Conservation (phyloP, 2,888 invertebrate genomes). For the Hylaea fasciaria region DNA sequence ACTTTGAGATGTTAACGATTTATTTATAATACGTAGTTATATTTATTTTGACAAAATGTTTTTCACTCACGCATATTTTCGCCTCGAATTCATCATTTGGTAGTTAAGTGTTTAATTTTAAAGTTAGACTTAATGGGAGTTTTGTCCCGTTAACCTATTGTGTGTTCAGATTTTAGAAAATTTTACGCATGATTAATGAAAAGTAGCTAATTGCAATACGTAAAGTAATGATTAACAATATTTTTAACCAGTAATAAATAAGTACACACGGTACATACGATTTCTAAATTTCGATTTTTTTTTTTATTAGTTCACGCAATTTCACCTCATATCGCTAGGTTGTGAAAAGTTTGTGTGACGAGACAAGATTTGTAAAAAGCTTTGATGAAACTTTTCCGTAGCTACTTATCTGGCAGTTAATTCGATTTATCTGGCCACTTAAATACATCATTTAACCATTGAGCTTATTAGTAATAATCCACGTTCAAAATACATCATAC, state of each 20-base stretch:
- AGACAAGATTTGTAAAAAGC: no score
- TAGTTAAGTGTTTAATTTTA: conserved; percentile 21
- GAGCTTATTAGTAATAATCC: no score
- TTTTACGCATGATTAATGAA: conserved; percentile 9
- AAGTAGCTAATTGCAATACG: no score
- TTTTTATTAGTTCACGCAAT: no score
- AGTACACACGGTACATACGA: no score
- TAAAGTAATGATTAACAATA: conserved; percentile 3
- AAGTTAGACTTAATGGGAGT: conserved; percentile 7
- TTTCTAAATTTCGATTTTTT: no score
- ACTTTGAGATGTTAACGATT: conserved; percentile 27
- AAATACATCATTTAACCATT: no score
- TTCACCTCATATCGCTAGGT: no score
- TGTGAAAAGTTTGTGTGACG: no score
- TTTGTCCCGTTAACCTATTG: conserved; percentile 10
- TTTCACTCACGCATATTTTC: conserved; percentile 8
- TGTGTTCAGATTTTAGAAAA: conserved; percentile 24
- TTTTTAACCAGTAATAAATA: conserved; percentile 2
- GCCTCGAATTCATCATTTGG: conserved; percentile 23
- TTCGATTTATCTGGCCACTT: no score
- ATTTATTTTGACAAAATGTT: conserved; percentile 13
- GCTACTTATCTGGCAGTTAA: no score
- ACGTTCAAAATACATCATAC: neutral
- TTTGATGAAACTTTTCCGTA: no score
- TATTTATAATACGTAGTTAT: neutral